phyloP scores from a whole-genome alignment of 2,888 invertebrate genomes.

The Carabus problematicus region DNA sequence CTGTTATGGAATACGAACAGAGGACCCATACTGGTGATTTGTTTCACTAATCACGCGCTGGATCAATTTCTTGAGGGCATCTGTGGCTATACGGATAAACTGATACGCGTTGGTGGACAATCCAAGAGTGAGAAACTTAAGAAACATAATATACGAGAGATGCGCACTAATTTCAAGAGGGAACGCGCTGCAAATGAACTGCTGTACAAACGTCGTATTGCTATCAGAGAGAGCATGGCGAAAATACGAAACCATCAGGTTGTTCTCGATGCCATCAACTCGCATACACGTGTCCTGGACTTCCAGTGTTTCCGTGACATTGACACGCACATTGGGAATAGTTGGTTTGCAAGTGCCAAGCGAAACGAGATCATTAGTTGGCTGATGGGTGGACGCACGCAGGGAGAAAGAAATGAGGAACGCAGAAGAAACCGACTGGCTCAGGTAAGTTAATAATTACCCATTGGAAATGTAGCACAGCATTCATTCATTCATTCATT shows the following conservation, averaged over 20 bases:
- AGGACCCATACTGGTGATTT: conserved; percentile 77
- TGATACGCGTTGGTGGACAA: conserved; percentile 75
- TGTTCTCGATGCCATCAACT: conserved; percentile 50
- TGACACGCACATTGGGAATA: conserved; percentile 49
- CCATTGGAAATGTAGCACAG: background rate
- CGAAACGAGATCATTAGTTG: conserved; percentile 47
- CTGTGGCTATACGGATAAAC: conserved; percentile 63
- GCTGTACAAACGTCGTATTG: conserved; percentile 21
- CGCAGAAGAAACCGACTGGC: conserved; percentile 25
- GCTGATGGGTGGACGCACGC: conserved; percentile 46
- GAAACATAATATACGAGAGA: conserved; percentile 62
- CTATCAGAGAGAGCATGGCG: conserved; percentile 29
- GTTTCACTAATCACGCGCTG: conserved; percentile 86
- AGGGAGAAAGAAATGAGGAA: conserved; percentile 28
- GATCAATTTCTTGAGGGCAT: conserved; percentile 85
- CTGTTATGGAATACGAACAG: conserved; percentile 56
- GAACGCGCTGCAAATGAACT: conserved; percentile 15
- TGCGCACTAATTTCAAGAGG: conserved; percentile 4
- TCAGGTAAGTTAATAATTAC: conserved; percentile 13
- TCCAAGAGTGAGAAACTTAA: conserved; percentile 67
- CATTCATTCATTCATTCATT: background rate
- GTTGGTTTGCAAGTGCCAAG: conserved; percentile 55
- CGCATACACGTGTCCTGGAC: conserved; percentile 54
- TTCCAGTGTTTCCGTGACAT: conserved; percentile 48
- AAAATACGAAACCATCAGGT: conserved; percentile 32